phyloP scores from a whole-genome alignment of 2,888 invertebrate genomes.

The Aromia moschata region DNA sequence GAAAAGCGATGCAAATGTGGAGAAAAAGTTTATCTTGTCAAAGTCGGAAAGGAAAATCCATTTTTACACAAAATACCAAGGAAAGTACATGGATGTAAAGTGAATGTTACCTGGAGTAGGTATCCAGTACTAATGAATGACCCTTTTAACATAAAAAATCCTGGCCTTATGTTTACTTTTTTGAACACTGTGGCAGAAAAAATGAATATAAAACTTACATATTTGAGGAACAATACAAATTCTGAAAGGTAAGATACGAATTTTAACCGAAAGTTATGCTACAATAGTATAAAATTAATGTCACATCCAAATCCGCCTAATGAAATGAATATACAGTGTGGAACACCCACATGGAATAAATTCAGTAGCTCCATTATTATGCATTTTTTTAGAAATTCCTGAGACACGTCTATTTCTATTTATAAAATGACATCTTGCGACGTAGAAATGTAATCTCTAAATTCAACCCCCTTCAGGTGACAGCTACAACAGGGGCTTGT shows the following conservation, averaged over 20 bases:
- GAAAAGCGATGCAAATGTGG: constrained; percentile 5
- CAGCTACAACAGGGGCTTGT: too few relatives aligned
- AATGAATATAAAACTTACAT: neutral
- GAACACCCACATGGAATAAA: too few relatives aligned
- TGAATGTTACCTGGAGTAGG: neutral
- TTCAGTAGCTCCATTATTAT: too few relatives aligned
- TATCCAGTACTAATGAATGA: neutral
- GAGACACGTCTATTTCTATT: too few relatives aligned
- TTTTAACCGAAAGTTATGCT: too few relatives aligned
- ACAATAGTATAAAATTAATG: neutral
- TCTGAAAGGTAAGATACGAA: neutral
- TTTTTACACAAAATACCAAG: neutral
- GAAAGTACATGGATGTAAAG: neutral
- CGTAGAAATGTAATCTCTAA: too few relatives aligned
- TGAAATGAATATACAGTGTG: too few relatives aligned
- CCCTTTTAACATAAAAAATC: neutral
- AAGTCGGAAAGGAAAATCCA: neutral
- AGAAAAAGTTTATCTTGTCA: neutral
- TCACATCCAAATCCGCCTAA: neutral
- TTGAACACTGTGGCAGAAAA: neutral
- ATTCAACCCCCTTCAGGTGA: too few relatives aligned
- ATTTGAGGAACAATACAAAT: neutral
- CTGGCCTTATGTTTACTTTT: neutral
- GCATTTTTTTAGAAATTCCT: too few relatives aligned
- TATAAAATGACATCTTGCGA: too few relatives aligned